phyloP scores from a whole-genome alignment of 2,888 invertebrate genomes.

The Keiferia lycopersicella region DNA sequence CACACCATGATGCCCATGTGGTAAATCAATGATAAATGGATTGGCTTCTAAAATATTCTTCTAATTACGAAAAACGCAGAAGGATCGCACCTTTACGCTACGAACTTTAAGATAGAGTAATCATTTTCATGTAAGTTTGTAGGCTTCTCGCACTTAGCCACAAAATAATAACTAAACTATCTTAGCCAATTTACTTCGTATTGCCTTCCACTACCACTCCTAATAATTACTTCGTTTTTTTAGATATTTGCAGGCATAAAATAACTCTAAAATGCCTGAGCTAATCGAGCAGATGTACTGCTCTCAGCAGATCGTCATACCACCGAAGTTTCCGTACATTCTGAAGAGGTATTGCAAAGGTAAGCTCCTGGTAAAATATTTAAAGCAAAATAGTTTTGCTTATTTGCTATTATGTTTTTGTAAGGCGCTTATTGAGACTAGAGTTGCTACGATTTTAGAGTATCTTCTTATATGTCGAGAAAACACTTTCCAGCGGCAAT shows the following conservation, averaged over 20 bases:
- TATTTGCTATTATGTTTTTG: neutral
- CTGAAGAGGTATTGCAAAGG: conserved; percentile 92
- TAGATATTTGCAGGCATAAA: conserved; percentile 18
- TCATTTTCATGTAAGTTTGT: too few relatives aligned
- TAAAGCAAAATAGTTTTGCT: neutral
- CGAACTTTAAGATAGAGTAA: too few relatives aligned
- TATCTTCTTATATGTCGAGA: too few relatives aligned
- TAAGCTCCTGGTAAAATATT: conserved; percentile 35
- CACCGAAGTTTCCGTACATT: conserved; percentile 90
- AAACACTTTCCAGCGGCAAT: conserved; percentile 91
- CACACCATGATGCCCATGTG: neutral
- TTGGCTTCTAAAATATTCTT: too few relatives aligned
- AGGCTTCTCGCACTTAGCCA: too few relatives aligned
- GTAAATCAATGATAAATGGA: too few relatives aligned
- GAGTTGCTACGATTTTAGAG: too few relatives aligned
- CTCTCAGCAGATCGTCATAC: conserved; percentile 91
- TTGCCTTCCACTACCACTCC: too few relatives aligned
- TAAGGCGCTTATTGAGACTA: neutral
- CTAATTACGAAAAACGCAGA: too few relatives aligned
- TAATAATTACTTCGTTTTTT: neutral
- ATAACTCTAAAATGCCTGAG: conserved; percentile 77
- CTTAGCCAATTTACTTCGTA: too few relatives aligned
- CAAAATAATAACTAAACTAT: too few relatives aligned
- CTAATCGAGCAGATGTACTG: conserved; percentile 88
- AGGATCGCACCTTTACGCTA: too few relatives aligned